Evolutionary conservation across 2,888 invertebrate species (phyloP).

Genomic region (Brenthis daphne): DNA sequence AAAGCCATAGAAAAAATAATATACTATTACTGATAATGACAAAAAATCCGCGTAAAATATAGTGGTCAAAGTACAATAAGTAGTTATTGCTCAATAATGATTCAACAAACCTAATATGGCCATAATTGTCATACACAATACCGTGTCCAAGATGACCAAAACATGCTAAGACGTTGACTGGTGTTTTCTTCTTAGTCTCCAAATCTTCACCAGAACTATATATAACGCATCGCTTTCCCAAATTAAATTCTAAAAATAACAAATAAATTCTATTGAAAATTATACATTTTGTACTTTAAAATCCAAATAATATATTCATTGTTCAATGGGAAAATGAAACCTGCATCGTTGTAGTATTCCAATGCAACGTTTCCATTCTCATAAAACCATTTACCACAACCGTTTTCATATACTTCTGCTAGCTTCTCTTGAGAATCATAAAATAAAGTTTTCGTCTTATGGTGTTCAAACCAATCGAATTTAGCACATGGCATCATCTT

Average conservation of each 20-base stretch:
- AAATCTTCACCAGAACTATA: conserved; percentile 49
- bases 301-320: background rate
- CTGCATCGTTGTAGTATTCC: conserved; percentile 52
- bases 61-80: background rate
- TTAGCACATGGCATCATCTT: conserved; percentile 53
- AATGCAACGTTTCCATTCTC: conserved; percentile 57
- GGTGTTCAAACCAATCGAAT: conserved; percentile 55
- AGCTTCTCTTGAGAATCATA: conserved; percentile 56
- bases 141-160: conserved; percentile 62
- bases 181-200: conserved; percentile 38
- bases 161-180: conserved; percentile 48
- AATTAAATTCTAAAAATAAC: conserved; percentile 43
- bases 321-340: conserved; percentile 39
- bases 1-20: no score
- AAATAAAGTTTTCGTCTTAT: conserved; percentile 43
- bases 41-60: no score
- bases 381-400: conserved; percentile 57
- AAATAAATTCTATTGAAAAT: background rate
- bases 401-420: conserved; percentile 51
- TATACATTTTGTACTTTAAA: background rate
- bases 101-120: conserved; percentile 52
- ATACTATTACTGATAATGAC: no score
- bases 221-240: conserved; percentile 49
- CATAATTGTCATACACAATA: conserved; percentile 54
- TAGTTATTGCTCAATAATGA: background rate